phyloP scores from a whole-genome alignment of 2,113 vertebrate genomes.

The Grus americana region DNA sequence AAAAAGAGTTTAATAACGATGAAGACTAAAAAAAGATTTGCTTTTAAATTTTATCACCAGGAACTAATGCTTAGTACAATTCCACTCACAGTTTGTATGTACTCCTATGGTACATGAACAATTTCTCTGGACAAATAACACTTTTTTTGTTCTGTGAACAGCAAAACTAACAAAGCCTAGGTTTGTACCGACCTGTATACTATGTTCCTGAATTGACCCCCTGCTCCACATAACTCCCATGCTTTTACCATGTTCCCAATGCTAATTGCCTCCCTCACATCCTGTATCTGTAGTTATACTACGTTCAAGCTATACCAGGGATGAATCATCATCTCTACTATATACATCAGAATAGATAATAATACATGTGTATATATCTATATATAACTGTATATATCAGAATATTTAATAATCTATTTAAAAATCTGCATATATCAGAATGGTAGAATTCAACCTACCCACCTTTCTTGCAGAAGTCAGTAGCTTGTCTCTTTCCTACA shows the following conservation, averaged over 20 bases:
- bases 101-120: neutral
- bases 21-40: neutral
- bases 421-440: neutral
- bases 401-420: neutral
- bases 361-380: neutral
- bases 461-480: neutral
- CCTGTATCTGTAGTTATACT: neutral
- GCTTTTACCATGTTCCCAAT: neutral
- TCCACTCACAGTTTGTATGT: neutral
- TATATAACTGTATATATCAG: neutral
- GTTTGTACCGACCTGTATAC: neutral
- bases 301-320: neutral
- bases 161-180: neutral
- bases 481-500: neutral
- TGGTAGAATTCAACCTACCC: neutral
- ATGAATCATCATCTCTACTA: neutral
- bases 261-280: neutral
- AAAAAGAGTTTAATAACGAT: neutral
- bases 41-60: neutral
- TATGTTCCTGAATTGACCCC: neutral
- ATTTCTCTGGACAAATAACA: neutral
- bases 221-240: neutral
- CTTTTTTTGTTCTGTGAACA: neutral
- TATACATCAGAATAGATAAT: neutral
- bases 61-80: neutral